These are phyloP conservation scores for Euplexia lucipara DNA, from an alignment of 2,888 invertebrate species.

Conservation along the genomic window DNA sequence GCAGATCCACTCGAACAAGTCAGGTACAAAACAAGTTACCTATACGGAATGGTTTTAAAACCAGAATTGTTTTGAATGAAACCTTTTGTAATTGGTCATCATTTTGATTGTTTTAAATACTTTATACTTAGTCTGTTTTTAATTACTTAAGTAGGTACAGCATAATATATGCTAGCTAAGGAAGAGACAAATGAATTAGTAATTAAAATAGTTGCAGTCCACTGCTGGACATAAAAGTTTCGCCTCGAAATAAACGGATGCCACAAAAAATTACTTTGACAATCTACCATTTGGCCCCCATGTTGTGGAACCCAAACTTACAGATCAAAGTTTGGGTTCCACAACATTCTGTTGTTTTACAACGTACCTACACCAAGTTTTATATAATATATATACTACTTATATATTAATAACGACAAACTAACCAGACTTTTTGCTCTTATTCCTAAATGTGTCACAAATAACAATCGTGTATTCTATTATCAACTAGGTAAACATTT, in stretches of 20 bases:
- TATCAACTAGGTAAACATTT: too few species aligned
- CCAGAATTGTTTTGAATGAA: constrained; percentile 11
- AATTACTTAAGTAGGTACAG: too few species aligned
- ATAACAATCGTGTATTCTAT: neutral
- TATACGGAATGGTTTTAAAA: constrained; percentile 2
- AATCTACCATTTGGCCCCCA: constrained; percentile 40
- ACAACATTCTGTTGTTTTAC: neutral
- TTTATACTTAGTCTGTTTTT: too few species aligned
- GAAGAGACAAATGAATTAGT: neutral
- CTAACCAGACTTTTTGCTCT: constrained; percentile 12
- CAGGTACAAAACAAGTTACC: constrained; percentile 28
- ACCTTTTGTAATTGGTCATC: constrained; percentile 6
- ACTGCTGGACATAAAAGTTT: neutral
- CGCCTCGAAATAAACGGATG: neutral
- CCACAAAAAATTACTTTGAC: constrained; percentile 24
- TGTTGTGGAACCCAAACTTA: too few species aligned
- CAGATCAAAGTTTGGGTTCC: constrained; percentile 10
- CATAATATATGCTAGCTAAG: neutral
- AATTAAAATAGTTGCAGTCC: neutral
- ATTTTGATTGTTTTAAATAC: constrained; percentile 1
- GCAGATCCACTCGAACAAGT: constrained; percentile 15
- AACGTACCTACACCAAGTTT: neutral
- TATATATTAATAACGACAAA: constrained; percentile 2
- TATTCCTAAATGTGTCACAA: neutral
- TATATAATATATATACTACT: too few species aligned